These are phyloP conservation scores for Eonycteris spelaea DNA, from an alignment of 2,113 vertebrate genomes.

Conservation along the genomic window DNA sequence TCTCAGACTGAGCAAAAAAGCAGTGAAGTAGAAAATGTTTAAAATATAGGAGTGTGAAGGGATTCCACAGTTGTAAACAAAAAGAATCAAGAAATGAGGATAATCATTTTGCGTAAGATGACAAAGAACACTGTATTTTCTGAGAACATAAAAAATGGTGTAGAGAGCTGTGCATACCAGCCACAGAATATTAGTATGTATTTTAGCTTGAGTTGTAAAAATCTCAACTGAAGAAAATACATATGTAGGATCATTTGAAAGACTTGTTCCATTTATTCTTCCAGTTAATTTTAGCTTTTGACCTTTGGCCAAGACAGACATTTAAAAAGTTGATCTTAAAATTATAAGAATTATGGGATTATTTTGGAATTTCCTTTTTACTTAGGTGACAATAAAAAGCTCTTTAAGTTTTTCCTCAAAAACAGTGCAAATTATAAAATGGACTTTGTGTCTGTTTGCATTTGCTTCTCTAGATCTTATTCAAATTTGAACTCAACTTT, in stretches of 20 bases:
- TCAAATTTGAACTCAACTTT: not conserved
- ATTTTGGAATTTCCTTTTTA: not conserved
- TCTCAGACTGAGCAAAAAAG: not conserved
- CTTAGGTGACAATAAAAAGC: not conserved
- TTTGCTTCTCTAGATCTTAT: not conserved
- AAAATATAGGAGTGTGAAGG: not conserved
- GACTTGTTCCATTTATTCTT: not conserved
- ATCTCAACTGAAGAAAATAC: not conserved
- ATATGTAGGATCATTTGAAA: not conserved
- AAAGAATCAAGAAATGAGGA: not conserved
- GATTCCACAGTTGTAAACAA: not conserved
- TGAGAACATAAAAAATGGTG: not conserved
- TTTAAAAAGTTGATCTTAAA: conserved; percentile 22
- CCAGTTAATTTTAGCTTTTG: not conserved
- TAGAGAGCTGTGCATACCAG: not conserved
- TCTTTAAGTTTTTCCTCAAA: not conserved
- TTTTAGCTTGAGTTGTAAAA: not conserved
- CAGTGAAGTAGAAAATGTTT: not conserved
- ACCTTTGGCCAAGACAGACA: not conserved
- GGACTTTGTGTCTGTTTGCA: not conserved
- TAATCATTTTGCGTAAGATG: not conserved
- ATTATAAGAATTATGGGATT: conserved; percentile 12
- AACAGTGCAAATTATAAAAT: not conserved
- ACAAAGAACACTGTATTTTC: not conserved
- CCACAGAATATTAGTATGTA: not conserved